Conservation (phyloP, 2,113 vertebrate genomes). For the Malurus cyaneus region DNA sequence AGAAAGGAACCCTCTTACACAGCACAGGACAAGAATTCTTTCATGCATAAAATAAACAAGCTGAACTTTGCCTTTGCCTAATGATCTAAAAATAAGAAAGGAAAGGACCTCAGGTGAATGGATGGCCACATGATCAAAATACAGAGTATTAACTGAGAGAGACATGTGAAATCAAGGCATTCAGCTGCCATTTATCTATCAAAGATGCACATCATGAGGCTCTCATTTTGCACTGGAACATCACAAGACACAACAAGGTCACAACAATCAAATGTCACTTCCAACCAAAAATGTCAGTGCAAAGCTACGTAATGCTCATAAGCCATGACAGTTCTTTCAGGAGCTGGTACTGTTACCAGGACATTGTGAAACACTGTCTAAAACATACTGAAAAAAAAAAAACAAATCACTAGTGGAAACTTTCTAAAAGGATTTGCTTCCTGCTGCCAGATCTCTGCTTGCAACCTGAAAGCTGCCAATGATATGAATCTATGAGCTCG, state of each 20-base stretch:
- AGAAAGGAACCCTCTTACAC: neutral
- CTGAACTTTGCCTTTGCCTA: neutral
- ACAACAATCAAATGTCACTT: constrained; percentile 43
- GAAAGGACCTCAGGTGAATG: neutral
- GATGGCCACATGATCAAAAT: neutral
- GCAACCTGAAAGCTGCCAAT: neutral
- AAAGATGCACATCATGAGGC: neutral
- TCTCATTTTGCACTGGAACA: constrained; percentile 14
- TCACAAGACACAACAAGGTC: constrained; percentile 37
- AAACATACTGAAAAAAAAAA: neutral
- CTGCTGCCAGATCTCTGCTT: neutral
- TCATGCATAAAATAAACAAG: neutral
- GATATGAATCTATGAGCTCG: neutral
- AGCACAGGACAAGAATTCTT: neutral
- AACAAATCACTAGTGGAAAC: neutral
- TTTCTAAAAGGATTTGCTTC: neutral
- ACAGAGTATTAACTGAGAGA: neutral
- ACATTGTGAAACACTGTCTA: neutral
- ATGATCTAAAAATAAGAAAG: neutral
- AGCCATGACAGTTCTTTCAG: constrained; percentile 24
- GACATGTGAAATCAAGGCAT: constrained; percentile 8
- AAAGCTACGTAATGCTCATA: neutral
- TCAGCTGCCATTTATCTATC: neutral
- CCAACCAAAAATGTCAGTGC: constrained; percentile 9
- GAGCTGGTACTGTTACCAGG: neutral